These are phyloP conservation scores for Struthidea cinerea DNA, from an alignment of 2,113 vertebrate genomes.

Conservation along the genomic window DNA sequence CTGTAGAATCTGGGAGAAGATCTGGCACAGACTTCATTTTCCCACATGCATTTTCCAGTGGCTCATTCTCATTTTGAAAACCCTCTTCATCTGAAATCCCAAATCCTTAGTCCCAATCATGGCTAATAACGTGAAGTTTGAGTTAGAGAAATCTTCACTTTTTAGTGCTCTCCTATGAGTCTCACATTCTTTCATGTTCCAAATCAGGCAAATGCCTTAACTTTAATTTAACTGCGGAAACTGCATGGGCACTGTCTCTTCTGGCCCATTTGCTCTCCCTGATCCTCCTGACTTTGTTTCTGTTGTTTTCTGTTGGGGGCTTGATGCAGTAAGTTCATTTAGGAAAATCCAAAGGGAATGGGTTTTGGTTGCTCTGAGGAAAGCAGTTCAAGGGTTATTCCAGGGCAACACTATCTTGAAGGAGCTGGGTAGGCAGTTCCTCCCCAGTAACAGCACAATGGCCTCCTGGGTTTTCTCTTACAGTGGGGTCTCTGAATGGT, in stretches of 20 bases:
- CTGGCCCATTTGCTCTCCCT: not conserved
- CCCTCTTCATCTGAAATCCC: not conserved
- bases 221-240: not conserved
- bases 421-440: not conserved
- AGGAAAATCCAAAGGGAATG: not conserved
- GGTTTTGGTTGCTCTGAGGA: not conserved
- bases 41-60: not conserved
- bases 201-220: not conserved
- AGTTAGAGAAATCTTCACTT: not conserved
- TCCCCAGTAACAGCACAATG: not conserved
- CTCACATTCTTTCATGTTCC: not conserved
- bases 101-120: not conserved
- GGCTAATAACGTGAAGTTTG: not conserved
- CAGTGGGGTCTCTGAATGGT: not conserved
- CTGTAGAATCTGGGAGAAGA: not conserved
- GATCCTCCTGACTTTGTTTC: not conserved
- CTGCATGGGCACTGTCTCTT: not conserved
- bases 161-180: not conserved
- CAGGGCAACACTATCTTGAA: accelerated
- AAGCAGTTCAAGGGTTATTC: not conserved
- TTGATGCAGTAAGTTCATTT: not conserved
- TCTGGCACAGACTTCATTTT: not conserved
- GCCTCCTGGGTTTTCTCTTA: not conserved
- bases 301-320: not conserved
- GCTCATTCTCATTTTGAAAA: not conserved